Base-by-base conservation (phyloP, 1,140 invertebrate species). In the Rhopalosiphum maidis region DNA sequence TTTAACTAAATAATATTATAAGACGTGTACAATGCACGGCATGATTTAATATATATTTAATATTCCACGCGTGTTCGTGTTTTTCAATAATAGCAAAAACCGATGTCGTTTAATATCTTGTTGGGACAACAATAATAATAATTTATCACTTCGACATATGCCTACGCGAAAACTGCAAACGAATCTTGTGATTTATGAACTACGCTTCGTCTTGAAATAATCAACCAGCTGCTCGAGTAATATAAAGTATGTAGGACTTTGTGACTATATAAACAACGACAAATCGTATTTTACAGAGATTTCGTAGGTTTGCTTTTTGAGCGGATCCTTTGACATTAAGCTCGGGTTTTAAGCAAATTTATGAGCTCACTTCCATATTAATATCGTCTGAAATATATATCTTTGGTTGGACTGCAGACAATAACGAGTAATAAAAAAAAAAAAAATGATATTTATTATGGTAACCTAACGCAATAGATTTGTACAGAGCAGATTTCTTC, bases 281-380 rank as follows among this genome's bases (percentile, higher is more conserved):
- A 92, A 92, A 92, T 83, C 90, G 41, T 68, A 91, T 92, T 37
- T 92, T 46, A 91, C 55, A n/a, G 55, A 25, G 46, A 68, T 91
- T 43, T 77, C 89, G 87, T 91, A 43, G 54, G 68, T 46, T n/a
- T 77, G 41, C 25, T 68, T 91, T 91, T 46, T 41, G 37, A 68
- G 15, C 25, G 41, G 35, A 91, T 60, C 30, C 51, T 48, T 92
- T 43, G n/a, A 77, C 77, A 23, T 51, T 48, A 92, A 92, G 43
- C 41, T 92, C 8, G 43, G 77, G 35, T 48, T 92, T 90, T 91
- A 77, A 91, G 83, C 30, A 30, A 48, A 48, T 88, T 88, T 88
- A 83, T 43, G 77, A 51, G 41, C 54, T 51, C 25, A 18, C 35
- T 60, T 41, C 35, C 22, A 25, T 82, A 68, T 37, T 37, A 83